phyloP scores from a whole-genome alignment of 2,113 vertebrate species.

The Strix aluco region DNA sequence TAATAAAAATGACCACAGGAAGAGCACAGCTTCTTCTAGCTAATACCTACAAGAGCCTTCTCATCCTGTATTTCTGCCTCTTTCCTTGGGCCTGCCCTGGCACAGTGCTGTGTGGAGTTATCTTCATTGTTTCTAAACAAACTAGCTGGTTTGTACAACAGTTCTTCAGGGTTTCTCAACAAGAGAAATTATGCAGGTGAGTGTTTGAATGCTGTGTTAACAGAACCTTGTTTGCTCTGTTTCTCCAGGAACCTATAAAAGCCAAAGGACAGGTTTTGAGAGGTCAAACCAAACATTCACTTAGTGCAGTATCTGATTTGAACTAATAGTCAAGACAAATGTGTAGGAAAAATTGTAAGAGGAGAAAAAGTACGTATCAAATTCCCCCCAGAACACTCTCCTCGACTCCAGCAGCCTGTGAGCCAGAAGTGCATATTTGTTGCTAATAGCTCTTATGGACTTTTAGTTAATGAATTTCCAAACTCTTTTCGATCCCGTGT shows the following conservation, averaged over 20 bases:
- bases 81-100: background rate
- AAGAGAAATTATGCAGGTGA: accelerated
- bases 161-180: background rate
- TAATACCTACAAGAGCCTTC: background rate
- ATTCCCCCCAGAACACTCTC: background rate
- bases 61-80: background rate
- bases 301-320: background rate
- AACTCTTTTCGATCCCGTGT: background rate
- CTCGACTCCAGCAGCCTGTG: background rate
- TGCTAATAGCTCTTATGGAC: background rate
- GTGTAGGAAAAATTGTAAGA: background rate
- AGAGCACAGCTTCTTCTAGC: background rate
- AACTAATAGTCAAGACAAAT: background rate
- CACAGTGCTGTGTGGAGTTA: background rate
- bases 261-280: background rate
- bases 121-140: background rate
- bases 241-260: background rate
- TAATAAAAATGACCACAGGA: background rate
- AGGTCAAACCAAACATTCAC: background rate
- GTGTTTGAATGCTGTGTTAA: background rate
- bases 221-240: background rate
- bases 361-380: background rate
- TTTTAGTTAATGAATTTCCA: background rate
- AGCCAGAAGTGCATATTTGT: background rate
- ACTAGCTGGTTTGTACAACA: background rate